phyloP scores from a whole-genome alignment of 1,140 invertebrate species.

The Forficula auricularia region DNA sequence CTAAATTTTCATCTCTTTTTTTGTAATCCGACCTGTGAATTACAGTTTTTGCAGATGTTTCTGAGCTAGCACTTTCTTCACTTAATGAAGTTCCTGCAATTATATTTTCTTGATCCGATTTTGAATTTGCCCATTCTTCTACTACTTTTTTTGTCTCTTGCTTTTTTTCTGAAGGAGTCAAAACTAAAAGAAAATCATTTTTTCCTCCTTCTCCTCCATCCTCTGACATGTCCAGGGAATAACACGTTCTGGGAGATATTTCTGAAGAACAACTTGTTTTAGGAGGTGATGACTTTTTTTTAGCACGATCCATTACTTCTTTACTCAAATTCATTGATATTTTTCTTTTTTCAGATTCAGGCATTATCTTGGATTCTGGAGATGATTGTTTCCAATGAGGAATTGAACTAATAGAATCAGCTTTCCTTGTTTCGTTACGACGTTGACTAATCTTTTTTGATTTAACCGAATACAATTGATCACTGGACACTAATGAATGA shows the following conservation, averaged over 20 bases:
- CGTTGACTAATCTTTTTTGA: slow-evolving; percentile 21
- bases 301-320: slow-evolving; percentile 46
- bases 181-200: slow-evolving; percentile 30
- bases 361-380: slow-evolving; percentile 25
- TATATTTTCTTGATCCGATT: neutral
- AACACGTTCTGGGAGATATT: slow-evolving; percentile 32
- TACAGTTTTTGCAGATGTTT: slow-evolving; percentile 44
- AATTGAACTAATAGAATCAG: slow-evolving; percentile 35
- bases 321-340: slow-evolving; percentile 51
- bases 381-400: slow-evolving; percentile 23
- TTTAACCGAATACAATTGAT: slow-evolving; percentile 25
- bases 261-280: too few relatives aligned
- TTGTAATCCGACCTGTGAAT: slow-evolving; percentile 23
- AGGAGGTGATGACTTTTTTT: slow-evolving; percentile 15
- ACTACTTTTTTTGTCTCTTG: slow-evolving; percentile 28
- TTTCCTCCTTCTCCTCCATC: slow-evolving; percentile 24
- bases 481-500: slow-evolving; percentile 37
- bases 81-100: slow-evolving; percentile 28
- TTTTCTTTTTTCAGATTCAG: slow-evolving; percentile 51
- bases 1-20: slow-evolving; percentile 11
- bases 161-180: slow-evolving; percentile 27
- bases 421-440: slow-evolving; percentile 26
- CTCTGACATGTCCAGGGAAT: slow-evolving; percentile 31
- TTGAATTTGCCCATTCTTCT: slow-evolving; percentile 27
- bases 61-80: slow-evolving; percentile 50